Base-by-base conservation (phyloP, 2,113 vertebrate genomes). In the Menidia beryllina region DNA sequence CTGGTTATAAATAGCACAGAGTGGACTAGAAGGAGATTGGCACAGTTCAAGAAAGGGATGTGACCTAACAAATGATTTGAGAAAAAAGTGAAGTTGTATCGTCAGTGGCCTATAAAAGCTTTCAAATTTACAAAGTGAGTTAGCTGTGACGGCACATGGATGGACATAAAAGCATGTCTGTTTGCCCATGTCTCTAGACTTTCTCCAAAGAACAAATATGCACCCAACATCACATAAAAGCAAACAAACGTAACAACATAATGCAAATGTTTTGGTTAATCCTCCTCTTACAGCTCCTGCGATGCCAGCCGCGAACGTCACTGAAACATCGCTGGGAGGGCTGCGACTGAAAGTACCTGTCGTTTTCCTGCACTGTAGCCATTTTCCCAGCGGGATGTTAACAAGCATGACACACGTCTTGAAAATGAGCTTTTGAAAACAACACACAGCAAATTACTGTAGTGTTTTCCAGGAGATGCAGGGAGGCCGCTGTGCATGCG, bases 1-100 rank as follows among this genome's bases (percentile, higher is more conserved):
- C 24, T 66, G 17, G 72, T 57, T 92, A 92, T 79, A 88, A 90
- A 92, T 92, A 92, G 88, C 85, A 36, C 34, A 21, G 59, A 79
- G 61, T 56, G 76, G 81, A 60, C 69, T 70, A 71, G 73, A 81
- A 76, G 74, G 84, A 81, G 85, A 86, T 71, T 4, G 69, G 82
- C 77, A 77, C 65, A 6, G 74, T 77, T 75, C 83, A 85, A 88
- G 90, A 87, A 78, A 83, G 75, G 62, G 67, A 49, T 64, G 72
- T 30, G 67, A 47, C 61, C 38, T 17, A 59, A 83, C 58, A 73
- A 68, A 62, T 71, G 49, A 58, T 73, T 82, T 34, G 49, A 43
- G 34, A 30, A 17, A 45, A 58, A 61, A 51, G 10, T 30, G 55
- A 50, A 72, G 26, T 65, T 70, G 74, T 30, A 69, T 49, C 51